phyloP scores from a whole-genome alignment of 2,888 invertebrate genomes.

The Agrenia bidenticulata region DNA sequence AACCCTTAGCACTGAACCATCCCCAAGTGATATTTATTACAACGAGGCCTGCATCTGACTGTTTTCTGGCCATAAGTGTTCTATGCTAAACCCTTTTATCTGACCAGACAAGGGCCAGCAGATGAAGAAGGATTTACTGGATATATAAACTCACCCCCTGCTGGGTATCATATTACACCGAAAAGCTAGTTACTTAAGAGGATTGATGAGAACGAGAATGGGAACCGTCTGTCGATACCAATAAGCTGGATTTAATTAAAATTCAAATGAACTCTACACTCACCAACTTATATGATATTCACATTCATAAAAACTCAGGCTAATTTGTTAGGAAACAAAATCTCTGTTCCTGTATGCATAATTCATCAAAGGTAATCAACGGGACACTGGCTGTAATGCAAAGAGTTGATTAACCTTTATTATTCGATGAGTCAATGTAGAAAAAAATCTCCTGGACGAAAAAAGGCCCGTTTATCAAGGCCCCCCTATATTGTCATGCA shows the following conservation, averaged over 20 bases:
- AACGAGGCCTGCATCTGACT: too few relatives aligned
- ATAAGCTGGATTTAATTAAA: conserved; percentile 26
- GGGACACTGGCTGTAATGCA: conserved; percentile 15
- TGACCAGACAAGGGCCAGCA: not conserved
- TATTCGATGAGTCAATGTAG: conserved; percentile 19
- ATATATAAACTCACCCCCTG: conserved; percentile 17
- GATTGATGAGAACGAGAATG: conserved; percentile 21
- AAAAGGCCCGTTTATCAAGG: conserved; percentile 11
- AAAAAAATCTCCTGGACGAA: conserved; percentile 5
- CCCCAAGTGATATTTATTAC: too few relatives aligned
- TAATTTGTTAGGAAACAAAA: conserved; percentile 9
- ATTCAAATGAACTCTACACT: conserved; percentile 5
- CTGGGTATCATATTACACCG: conserved; percentile 15
- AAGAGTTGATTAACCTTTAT: conserved; percentile 25
- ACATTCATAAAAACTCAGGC: not conserved
- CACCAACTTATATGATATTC: conserved; percentile 6
- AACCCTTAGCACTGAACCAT: too few relatives aligned
- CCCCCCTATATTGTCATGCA: too few relatives aligned
- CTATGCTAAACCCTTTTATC: not conserved
- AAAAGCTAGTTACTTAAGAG: conserved; percentile 17
- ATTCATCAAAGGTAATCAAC: conserved; percentile 20
- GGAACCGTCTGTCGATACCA: conserved; percentile 18
- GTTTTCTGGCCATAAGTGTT: not conserved
- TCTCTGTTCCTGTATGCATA: conserved; percentile 12
- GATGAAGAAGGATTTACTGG: conserved; percentile 12